Conservation (phyloP, 2,113 vertebrate species). For the Pygoscelis adeliae region DNA sequence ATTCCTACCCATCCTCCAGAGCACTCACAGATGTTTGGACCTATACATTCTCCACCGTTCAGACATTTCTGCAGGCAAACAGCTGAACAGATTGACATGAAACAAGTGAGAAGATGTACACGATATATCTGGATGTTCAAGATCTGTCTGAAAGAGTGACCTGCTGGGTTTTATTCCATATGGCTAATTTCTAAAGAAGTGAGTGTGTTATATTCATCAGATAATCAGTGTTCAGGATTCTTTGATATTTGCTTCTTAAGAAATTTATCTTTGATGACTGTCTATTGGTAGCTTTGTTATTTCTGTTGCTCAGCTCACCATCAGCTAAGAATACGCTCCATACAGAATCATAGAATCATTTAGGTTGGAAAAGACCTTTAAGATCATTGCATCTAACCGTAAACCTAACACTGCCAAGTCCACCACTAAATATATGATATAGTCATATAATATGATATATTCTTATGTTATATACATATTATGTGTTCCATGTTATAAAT, state of each 20-base stretch:
- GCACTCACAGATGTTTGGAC: conserved; percentile 71
- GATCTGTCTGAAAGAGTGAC: background rate
- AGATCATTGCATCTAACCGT: background rate
- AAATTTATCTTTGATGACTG: background rate
- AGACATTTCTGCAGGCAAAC: conserved; percentile 79
- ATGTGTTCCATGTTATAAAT: background rate
- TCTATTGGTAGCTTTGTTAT: background rate
- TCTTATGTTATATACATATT: background rate
- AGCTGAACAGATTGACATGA: conserved; percentile 38
- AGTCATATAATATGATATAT: background rate
- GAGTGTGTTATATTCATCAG: background rate
- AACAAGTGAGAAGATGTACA: background rate
- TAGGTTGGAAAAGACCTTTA: background rate
- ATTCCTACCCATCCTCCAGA: conserved; percentile 65
- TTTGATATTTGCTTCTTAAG: background rate
- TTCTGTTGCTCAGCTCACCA: background rate
- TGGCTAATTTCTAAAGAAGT: conserved; percentile 1
- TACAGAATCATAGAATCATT: background rate
- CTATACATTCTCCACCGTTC: conserved; percentile 74
- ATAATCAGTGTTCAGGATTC: background rate
- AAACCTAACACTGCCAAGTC: background rate
- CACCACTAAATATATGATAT: background rate
- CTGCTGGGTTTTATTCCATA: background rate
- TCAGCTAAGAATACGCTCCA: background rate
- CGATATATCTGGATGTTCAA: background rate